Conservation (phyloP, 2,113 vertebrate genomes). For the Ptilorrhoa leucosticta region DNA sequence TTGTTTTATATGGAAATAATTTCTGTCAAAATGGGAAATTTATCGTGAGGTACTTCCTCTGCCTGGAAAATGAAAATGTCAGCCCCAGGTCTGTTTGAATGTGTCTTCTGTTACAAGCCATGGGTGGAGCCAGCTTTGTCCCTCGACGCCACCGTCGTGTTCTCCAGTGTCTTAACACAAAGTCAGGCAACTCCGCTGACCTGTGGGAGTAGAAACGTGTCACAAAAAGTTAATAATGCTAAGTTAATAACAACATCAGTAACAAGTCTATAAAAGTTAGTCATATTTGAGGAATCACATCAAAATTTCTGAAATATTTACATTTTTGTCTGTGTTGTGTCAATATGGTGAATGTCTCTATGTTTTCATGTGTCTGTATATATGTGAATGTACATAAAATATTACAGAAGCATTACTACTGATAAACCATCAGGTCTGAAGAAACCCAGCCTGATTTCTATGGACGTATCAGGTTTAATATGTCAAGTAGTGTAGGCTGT, state of each 20-base stretch:
- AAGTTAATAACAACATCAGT: background rate
- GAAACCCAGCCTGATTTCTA: background rate
- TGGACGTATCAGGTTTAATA: background rate
- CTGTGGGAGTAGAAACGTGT: rapidly evolving
- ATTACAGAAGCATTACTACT: rapidly evolving
- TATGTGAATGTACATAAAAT: background rate
- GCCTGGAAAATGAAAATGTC: slow-evolving; percentile 16
- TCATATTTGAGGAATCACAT: background rate
- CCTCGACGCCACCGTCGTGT: background rate
- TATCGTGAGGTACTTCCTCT: slow-evolving; percentile 1
- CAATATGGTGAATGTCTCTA: background rate
- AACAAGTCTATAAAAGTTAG: background rate
- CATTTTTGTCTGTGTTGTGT: background rate
- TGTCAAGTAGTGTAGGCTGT: background rate
- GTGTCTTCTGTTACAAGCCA: background rate
- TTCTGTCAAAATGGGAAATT: slow-evolving; percentile 31
- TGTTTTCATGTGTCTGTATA: background rate
- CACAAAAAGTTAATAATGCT: background rate
- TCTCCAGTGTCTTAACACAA: background rate
- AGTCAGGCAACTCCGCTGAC: background rate
- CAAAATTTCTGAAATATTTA: background rate
- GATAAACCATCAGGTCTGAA: background rate
- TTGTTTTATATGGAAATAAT: slow-evolving; percentile 57
- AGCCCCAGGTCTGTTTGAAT: background rate
- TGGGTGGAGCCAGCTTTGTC: background rate